Evolutionary conservation across 2,888 invertebrate species (phyloP), one percentile per base, ranked within the genome.

Genomic region (Heliconius aoede): DNA sequence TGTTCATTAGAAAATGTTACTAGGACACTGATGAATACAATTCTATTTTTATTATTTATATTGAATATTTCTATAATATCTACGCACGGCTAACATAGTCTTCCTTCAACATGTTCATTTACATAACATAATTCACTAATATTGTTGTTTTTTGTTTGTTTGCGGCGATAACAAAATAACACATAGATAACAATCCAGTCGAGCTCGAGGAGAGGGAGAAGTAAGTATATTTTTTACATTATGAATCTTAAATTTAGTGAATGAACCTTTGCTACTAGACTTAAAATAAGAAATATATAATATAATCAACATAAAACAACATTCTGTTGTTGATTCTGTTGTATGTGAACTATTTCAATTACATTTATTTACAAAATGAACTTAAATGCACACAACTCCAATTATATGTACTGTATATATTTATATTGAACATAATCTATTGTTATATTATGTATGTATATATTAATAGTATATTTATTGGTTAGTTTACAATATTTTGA

Each of bases 161-260:
- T 85, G 93, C 93, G 85, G 89, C 89, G 91, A 90, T 91, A 89
- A 80, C 72, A 74, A 36, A 65, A 89, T 88, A 84, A 83, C 79
- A 87, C 87, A 91, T 95, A 97, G 97, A 97, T 95, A 97, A 96
- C 95, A 97, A 96, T 92, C 96, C 96, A 83, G 96, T 97, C 93
- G 96, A 97, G 90, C 95, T 97, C 95, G 97, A 97, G 92, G 97
- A 97, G 93, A 95, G 97, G 89, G 97, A 97, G 94, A 97, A 97
- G 97, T 97, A 96, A 97, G 97, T 97, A 91, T 83, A 74, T 72
- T 77, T 72, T 77, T 76, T 80, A 80, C 64, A 60, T 60, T 21
- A 24, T 60, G 40, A 58, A 15, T 51, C 7, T 79, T 40, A 65
- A 24, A 36, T 32, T 78, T 78, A 75, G 72, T 81, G 78, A 78